phyloP scores from a whole-genome alignment of 1,140 invertebrate genomes.

The Drosophila watanabei region DNA sequence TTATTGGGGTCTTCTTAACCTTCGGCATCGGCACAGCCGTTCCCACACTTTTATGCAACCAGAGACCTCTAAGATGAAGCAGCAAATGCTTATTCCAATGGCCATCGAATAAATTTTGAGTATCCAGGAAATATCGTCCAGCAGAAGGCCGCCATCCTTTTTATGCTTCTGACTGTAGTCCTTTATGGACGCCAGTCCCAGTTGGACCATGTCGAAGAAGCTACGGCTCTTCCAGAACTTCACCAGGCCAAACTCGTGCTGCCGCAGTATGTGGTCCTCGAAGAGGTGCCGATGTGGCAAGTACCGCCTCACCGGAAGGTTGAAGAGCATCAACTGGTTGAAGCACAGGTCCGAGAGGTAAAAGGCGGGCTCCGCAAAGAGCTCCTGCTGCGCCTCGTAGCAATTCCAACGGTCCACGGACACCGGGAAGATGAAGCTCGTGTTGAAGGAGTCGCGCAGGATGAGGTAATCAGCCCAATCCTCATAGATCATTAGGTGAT shows the following conservation, averaged over 20 bases:
- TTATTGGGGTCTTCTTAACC: neutral
- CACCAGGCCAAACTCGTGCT: constrained; percentile 52
- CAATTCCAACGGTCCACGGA: constrained; percentile 37
- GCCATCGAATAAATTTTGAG: constrained; percentile 22
- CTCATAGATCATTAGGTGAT: constrained; percentile 2
- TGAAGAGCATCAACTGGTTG: constrained; percentile 16
- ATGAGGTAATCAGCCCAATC: constrained; percentile 5
- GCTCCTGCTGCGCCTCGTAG: constrained; percentile 51
- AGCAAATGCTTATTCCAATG: constrained; percentile 13
- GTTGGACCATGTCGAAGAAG: constrained; percentile 48
- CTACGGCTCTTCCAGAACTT: constrained; percentile 31
- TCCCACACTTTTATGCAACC: neutral
- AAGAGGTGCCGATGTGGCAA: constrained; percentile 59
- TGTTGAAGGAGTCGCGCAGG: constrained; percentile 52
- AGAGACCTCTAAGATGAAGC: constrained; percentile 38
- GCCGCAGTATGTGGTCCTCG: constrained; percentile 41
- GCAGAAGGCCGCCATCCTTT: neutral
- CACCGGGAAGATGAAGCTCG: constrained; percentile 29
- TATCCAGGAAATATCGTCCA: constrained; percentile 52
- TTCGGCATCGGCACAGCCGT: neutral
- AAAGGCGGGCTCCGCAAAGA: constrained; percentile 42
- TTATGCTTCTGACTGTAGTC: constrained; percentile 25
- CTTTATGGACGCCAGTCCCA: neutral
- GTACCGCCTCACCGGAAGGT: constrained; percentile 20
- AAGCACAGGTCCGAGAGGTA: constrained; percentile 58